Evolutionary conservation across 1,140 invertebrate genomes (phyloP), one percentile per base, ranked within the genome.

Genomic region (Physella acuta): DNA sequence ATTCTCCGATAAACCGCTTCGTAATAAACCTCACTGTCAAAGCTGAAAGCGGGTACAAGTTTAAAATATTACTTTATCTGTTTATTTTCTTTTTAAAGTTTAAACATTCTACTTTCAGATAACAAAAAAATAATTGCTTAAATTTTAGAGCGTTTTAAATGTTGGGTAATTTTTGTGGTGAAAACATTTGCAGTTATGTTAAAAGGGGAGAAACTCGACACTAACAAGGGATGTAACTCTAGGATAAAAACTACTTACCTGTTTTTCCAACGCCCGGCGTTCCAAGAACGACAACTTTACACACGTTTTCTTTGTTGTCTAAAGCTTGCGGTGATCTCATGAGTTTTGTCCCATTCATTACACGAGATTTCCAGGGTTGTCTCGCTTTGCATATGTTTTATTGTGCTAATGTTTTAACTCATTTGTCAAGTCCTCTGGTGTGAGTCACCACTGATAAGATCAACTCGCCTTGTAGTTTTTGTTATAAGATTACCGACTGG

Each of bases 1-100:
- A 77, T 52, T 78, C 75, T 60, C 75, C 77, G 5, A 78, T 78
- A 70, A 78, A 77, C 14, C 78, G 60, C 44, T 71, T 71, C 24
- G 75, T 79, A 17, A 76, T 67, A 39, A 68, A 76, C 20, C 78
- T 71, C 36, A 78, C 75, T 4, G 76, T 76, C 44, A 78, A 63
- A 17, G 76, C 74, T 76, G 68, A 53, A 75, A 68, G 20, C 17
- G 64, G 61, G 66, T 17, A 28, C n/a, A 63, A 1, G 55, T 24
- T n/a, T 30, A 17, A 33, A 49, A 31, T 2, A 26, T 49, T 4
- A 28, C 31, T 31, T 26, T 5, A 51, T 44, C 26, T 0, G 20
- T n/a, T 2, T 20, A 1, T 61, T 2, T 36, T 55, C 11, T 24
- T 36, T 34, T 60, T 31, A 51, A 33, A 30, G 20, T 5, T 58